A percentile compares a stretch with the other conserved stretches of the same genome.
Conservation (phyloP, 2,888 invertebrate genomes). For the Apamea epomidion region DNA sequence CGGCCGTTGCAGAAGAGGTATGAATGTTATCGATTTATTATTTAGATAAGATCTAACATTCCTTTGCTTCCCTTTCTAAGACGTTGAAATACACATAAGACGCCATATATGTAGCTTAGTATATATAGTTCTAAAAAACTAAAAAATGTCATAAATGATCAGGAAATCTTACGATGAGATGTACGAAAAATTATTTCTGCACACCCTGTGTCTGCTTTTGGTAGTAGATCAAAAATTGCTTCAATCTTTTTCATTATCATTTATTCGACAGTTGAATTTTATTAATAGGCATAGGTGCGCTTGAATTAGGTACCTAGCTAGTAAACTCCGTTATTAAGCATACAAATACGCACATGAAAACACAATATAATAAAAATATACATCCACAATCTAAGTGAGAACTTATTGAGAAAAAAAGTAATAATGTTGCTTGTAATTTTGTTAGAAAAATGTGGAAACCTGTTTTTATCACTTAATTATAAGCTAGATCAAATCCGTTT, state of each 20-base stretch:
- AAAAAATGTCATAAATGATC: background rate
- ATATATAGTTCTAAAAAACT: background rate
- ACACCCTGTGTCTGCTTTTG: background rate
- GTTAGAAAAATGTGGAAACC: background rate
- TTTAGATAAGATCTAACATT: slow-evolving; percentile 2
- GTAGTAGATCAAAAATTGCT: background rate
- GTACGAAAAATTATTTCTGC: too few species aligned
- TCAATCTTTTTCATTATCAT: background rate
- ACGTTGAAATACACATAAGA: background rate
- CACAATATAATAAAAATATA: background rate
- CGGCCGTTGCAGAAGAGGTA: slow-evolving; percentile 87
- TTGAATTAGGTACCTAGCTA: background rate
- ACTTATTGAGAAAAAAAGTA: background rate
- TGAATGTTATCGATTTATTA: background rate
- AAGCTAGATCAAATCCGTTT: too few species aligned
- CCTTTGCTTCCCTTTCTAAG: background rate
- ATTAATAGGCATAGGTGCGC: too few species aligned
- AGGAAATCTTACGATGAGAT: background rate
- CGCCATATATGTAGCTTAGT: background rate
- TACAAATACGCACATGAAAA: background rate
- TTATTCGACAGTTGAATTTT: background rate
- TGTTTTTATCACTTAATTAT: background rate
- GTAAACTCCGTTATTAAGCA: background rate
- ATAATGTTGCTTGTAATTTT: background rate
- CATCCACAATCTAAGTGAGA: background rate